phyloP scores from a whole-genome alignment of 1,140 invertebrate species.

The Anoplolepis gracilipes region DNA sequence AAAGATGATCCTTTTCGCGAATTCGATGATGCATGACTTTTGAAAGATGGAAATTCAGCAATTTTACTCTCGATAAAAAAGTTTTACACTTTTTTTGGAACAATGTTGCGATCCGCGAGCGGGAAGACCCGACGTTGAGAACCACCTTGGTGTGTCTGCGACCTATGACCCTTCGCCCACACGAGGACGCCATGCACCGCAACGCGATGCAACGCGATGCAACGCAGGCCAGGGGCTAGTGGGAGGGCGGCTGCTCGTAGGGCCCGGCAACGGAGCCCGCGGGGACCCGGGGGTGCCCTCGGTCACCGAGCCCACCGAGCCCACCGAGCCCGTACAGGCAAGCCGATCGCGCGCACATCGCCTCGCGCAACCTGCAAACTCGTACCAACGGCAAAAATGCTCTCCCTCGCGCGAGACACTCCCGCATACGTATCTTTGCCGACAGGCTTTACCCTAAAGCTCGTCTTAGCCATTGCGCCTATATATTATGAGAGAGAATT shows the following conservation, averaged over 20 bases:
- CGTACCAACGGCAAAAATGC: conserved; percentile 81
- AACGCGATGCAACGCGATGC: conserved; percentile 78
- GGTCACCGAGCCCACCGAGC: conserved; percentile 83
- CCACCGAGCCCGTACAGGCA: conserved; percentile 78
- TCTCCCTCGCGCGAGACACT: conserved; percentile 72
- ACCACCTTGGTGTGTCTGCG: conserved; percentile 82
- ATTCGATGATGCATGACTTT: background rate
- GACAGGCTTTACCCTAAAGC: conserved; percentile 66
- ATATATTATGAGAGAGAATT: conserved; percentile 26
- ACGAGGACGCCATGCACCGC: conserved; percentile 82
- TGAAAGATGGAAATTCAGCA: background rate
- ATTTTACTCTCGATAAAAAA: background rate
- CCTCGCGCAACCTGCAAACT: conserved; percentile 83
- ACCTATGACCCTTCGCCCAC: conserved; percentile 85
- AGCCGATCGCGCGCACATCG: conserved; percentile 79
- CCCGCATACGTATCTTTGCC: conserved; percentile 63
- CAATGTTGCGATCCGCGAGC: background rate
- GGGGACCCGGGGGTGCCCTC: conserved; percentile 75
- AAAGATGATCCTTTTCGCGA: background rate
- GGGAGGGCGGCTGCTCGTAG: conserved; percentile 75
- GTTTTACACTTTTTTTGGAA: background rate
- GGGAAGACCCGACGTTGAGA: conserved; percentile 73
- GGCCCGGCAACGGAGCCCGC: conserved; percentile 74
- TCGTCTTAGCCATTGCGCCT: conserved; percentile 31
- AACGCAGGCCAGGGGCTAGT: conserved; percentile 71